Evolutionary conservation across 1,140 invertebrate genomes (phyloP), one percentile per base, ranked within the genome.

Genomic region (Zophobas morio): DNA sequence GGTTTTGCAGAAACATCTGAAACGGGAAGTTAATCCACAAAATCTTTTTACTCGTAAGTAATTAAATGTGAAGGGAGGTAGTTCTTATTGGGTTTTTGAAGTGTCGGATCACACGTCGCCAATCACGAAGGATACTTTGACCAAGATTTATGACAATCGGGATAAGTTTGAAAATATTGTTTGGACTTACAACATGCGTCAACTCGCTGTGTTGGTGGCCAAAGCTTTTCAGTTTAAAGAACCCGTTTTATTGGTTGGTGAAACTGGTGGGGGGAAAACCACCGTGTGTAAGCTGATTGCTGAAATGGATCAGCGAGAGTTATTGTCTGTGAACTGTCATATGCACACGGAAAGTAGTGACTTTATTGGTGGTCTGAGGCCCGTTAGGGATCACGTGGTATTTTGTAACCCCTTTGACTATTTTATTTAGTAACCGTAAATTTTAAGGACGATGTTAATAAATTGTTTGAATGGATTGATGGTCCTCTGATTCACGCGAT

Each of bases 221-320:
- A 96, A 99, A 88, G 94, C 97, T 0, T 91, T 97, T 78, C 90
- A 93, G 79, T 99, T 97, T 81, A 91, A 95, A 81, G 99, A 99
- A 85, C 98, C 99, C 0, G 94, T 99, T 1, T 86, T 99, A 5
- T 87, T 99, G 33, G 96, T 99, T 4, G 99, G 99, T 56, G 97
- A 99, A 86, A 99, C 99, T 35, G 99, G 98, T 0, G 98, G 98
- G 86, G 99, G 99, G 0, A 99, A 99, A 89, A 99, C 99, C 0
- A 99, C 97, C 0, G 91, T 99, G 32, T 98, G 97, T 83, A 96
- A 99, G 87, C 86, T 98, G 35, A 90, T 96, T 57, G 93, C 96
- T 20, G 87, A 89, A 35, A 86, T 96, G 42, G 90, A 90, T 53
- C 81, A 88, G 0, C 90, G 92, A 74, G 86, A 91, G 57, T 87